Evolutionary conservation across 2,797 vertebrate species (phyloP), one percentile per base, ranked within the genome.

Genomic region (Salmo trutta): DNA sequence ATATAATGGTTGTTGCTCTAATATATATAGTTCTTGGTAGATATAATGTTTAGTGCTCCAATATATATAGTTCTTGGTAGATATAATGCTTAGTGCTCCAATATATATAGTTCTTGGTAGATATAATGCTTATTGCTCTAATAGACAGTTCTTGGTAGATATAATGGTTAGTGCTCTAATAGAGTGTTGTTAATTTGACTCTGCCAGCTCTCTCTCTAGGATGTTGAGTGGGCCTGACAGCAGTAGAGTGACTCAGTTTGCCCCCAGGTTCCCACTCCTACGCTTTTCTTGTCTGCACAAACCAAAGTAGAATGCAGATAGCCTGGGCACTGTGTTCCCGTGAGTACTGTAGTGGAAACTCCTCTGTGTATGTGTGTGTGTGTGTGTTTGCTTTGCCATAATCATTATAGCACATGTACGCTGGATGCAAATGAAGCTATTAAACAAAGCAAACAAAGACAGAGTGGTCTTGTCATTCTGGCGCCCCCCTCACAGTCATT

Each of bases 181-280:
- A 47, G 5, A 52, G 8, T 53, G 21, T 52, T 52, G 67, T 72
- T 66, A 75, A 74, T 73, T 70, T 78, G 74, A 77, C 80, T 78
- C 76, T 54, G 33, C 75, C 79, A 64, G 59, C 59, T 83, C 27
- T 69, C 51, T 82, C 51, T 7, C 41, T 27, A 36, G 68, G 82
- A 86, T 77, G 36, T 36, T 86, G 31, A 82, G 64, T 62, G 70
- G 52, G 41, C 36, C 65, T 74, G 83, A 83, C 85, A 82, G 78
- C 70, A 67, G 66, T 70, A 68, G 76, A 31, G 74, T 84, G 86
- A 88, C 72, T 79, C 79, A 79, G 74, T 77, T 71, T 36, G 51
- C 80, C 75, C 15, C 51, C 74, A 77, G 82, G 68, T 75, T 81
- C 70, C 77, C 73, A 81, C 79, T 81, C 78, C 73, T 71, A 84